Evolutionary conservation across 2,797 vertebrate genomes (phyloP).

Genomic region (Gadopsis bispinosus): DNA sequence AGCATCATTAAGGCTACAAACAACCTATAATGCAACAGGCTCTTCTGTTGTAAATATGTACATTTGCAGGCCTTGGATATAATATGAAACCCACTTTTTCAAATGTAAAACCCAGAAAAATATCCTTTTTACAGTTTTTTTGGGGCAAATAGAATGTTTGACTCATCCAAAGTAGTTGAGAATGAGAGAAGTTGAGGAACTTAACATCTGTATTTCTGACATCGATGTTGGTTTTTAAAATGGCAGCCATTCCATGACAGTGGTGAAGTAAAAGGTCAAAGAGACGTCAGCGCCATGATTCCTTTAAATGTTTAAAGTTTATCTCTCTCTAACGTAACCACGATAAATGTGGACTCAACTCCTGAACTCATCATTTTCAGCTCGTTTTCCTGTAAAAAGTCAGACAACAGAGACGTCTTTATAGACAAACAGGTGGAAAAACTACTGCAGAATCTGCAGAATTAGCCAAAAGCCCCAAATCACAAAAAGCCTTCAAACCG

Average conservation of each 20-base stretch:
- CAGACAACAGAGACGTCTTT: conserved; percentile 17
- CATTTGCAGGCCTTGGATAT: neutral
- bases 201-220: neutral
- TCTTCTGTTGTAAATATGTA: neutral
- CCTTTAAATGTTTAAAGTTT: neutral
- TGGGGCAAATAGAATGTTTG: neutral
- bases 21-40: neutral
- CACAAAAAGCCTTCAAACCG: neutral
- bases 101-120: neutral
- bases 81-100: neutral
- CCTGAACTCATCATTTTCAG: neutral
- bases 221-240: neutral
- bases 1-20: neutral
- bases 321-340: neutral
- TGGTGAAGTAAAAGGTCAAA: conserved; percentile 14
- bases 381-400: neutral
- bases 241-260: neutral
- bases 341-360: conserved; percentile 1
- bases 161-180: neutral
- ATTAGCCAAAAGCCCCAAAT: conserved; percentile 17
- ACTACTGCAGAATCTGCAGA: neutral
- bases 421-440: conserved; percentile 33
- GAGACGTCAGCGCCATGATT: conserved; percentile 1
- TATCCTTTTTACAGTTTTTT: neutral
- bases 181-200: neutral